Base-by-base conservation (phyloP, 1,140 invertebrate species). In the Camponotus pennsylvanicus region DNA sequence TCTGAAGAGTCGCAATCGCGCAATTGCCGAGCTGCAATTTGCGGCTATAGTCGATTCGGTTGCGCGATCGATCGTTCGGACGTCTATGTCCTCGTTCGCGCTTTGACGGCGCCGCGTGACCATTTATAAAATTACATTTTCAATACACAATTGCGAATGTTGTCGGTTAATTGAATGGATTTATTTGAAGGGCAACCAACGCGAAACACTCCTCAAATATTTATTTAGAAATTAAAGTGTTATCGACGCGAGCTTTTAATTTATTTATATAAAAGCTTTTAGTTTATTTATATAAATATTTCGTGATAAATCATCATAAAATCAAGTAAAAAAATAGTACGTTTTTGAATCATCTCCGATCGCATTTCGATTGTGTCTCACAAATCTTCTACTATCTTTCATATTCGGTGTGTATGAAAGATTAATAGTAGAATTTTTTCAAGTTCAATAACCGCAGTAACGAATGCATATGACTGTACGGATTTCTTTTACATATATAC, bases 121-220 rank as follows among this genome's bases (percentile, higher is more conserved):
- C 79, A 83, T 59, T 83, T 83, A 83, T 83, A 75, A 83, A 83
- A 83, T 83, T 73, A 75, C 79, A 83, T 83, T 83, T 83, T 73
- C 79, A 57, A 83, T 83, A 27, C 69, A 32, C 69, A 57, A 83
- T 83, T 15, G 49, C 6, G 55, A 59, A 73, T 11, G 79, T 61
- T 75, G 11, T 13, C 69, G 69, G n/a, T 75, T 83, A 83, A 83
- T 83, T 37, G 79, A 73, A 75, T 75, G 69, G 69, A 75, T 83
- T 80, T 80, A 61, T 83, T 61, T 15, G 55, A 61, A 42, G 32
- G 57, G 79, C 13, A 52, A 7, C 55, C 52, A 71, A 34, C n/a
- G 32, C 27, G 27, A 37, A 45, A 45, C 49, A n/a, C 61, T 59
- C 40, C 61, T 34, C 27, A 61, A 83, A 75, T 73, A 75, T 83